Percentiles rank a stretch among this genome's conserved stretches.
These are phyloP conservation scores for Sebastes matsubarae DNA, from an alignment of 2,797 vertebrate species.

Conservation along the genomic window DNA sequence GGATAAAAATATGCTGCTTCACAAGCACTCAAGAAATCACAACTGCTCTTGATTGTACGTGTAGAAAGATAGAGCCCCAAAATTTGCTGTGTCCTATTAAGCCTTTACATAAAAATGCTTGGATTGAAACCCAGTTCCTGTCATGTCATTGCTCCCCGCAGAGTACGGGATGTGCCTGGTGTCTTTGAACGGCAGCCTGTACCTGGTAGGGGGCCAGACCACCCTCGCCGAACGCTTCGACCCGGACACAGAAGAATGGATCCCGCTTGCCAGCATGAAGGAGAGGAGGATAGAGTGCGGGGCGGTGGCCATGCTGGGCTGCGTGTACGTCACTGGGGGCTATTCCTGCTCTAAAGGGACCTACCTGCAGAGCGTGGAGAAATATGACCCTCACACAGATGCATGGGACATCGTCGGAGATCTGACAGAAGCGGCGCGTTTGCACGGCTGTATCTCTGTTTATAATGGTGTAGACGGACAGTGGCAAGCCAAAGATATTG, in stretches of 20 bases:
- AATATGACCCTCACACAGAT: slow-evolving; percentile 81
- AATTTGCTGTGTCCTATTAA: slow-evolving; percentile 8
- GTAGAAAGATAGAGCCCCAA: neutral
- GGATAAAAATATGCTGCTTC: neutral
- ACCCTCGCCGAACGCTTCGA: slow-evolving; percentile 84
- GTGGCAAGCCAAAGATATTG: neutral
- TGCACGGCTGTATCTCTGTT: slow-evolving; percentile 82
- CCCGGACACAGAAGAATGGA: slow-evolving; percentile 83
- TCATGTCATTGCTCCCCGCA: slow-evolving; percentile 30
- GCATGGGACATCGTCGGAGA: slow-evolving; percentile 82
- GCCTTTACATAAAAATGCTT: slow-evolving; percentile 4
- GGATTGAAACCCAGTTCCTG: neutral
- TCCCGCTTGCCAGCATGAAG: slow-evolving; percentile 80
- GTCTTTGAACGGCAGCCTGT: slow-evolving; percentile 84
- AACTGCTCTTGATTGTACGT: neutral
- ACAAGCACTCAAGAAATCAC: neutral
- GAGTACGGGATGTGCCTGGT: slow-evolving; percentile 85
- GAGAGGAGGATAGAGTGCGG: slow-evolving; percentile 87
- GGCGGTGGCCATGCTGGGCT: slow-evolving; percentile 83
- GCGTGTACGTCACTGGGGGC: slow-evolving; percentile 84
- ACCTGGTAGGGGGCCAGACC: slow-evolving; percentile 85
- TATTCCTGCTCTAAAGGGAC: slow-evolving; percentile 85
- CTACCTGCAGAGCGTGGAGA: slow-evolving; percentile 85
- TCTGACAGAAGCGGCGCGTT: slow-evolving; percentile 82
- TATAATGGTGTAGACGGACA: slow-evolving; percentile 47